Percentiles rank a stretch among this genome's conserved stretches.
These are phyloP conservation scores for Crotalus horridus DNA, from an alignment of 2,113 vertebrate genomes.

Conservation along the genomic window DNA sequence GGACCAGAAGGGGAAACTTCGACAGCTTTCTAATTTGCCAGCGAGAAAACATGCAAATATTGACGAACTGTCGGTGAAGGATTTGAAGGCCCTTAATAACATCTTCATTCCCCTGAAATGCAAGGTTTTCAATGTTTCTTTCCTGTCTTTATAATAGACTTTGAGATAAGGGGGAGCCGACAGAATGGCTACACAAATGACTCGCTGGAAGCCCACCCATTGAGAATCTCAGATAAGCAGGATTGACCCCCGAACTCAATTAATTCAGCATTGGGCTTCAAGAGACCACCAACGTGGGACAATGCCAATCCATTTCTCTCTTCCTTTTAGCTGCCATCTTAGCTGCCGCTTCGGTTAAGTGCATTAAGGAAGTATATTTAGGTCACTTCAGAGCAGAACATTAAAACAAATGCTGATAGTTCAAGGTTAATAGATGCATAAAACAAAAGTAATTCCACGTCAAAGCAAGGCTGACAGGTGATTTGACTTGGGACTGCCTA, in stretches of 20 bases:
- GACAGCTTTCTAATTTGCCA: neutral
- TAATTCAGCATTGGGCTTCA: neutral
- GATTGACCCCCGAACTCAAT: neutral
- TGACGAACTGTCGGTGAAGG: neutral
- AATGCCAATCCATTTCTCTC: neutral
- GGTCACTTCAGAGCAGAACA: constrained; percentile 73
- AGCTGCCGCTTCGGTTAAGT: constrained; percentile 51
- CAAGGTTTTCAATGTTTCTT: neutral
- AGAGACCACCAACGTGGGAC: neutral
- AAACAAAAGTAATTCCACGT: constrained; percentile 82
- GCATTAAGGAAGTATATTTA: constrained; percentile 73
- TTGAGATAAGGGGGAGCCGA: neutral
- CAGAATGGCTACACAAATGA: neutral
- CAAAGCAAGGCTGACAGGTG: constrained; percentile 80
- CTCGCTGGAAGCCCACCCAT: neutral
- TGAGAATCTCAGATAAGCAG: neutral
- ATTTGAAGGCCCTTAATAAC: neutral
- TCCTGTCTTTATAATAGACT: neutral
- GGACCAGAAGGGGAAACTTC: neutral
- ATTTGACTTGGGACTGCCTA: constrained; percentile 79
- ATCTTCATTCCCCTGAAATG: neutral
- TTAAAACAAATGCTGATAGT: constrained; percentile 83
- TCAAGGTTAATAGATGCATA: constrained; percentile 86
- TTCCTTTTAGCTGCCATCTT: constrained; percentile 1
- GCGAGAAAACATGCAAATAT: neutral